Evolutionary conservation across 2,888 invertebrate species (phyloP), one percentile per base, ranked within the genome.

Genomic region (Leucophenga maculata): DNA sequence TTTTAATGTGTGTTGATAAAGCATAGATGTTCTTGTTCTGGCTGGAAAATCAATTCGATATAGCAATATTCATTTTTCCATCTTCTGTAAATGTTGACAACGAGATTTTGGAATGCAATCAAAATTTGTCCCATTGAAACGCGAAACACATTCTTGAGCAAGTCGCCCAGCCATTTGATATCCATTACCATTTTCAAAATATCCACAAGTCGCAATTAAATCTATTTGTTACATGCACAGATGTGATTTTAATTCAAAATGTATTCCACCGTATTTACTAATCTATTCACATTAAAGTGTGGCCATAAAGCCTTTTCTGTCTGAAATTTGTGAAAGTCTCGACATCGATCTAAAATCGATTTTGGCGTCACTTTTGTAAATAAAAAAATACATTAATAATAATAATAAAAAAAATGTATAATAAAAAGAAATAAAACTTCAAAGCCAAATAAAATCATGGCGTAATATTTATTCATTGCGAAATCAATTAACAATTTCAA

Each of bases 401-500:
- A 72, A 62, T 66, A 78, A 44, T 20, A 50, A 16, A 8, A n/a
- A 31, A 69, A 26, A 46, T 46, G n/a, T 14, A 46, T 31, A 59
- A 65, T 39, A 66, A 57, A 11, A 44, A 67, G 32, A 67, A 59
- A 60, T 50, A 66, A 60, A 59, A 48, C 60, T 54, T 54, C 54
- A 72, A 67, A 67, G 31, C 50, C 48, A 32, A 71, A 69, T 62
- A 75, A 60, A 54, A 67, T 52, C 73, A 80, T 82, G 82, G 80
- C 79, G 80, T 76, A 83, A 80, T 83, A 82, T 83, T 77, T 82
- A 75, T 75, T 84, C 82, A 85, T 85, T 83, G 84, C 84, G 82
- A 83, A 84, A 83, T 83, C 83, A 83, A 83, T 83, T 83, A 84
- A 79, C 85, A 75, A 81, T 85, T 85, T 81, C 75, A 74, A 77